Percentiles rank a stretch among this genome's conserved stretches.
Evolutionary conservation across 30 jellyfish, hydroid and myxozoan species (phyloP).

Genomic region (Aurelia aurita): DNA sequence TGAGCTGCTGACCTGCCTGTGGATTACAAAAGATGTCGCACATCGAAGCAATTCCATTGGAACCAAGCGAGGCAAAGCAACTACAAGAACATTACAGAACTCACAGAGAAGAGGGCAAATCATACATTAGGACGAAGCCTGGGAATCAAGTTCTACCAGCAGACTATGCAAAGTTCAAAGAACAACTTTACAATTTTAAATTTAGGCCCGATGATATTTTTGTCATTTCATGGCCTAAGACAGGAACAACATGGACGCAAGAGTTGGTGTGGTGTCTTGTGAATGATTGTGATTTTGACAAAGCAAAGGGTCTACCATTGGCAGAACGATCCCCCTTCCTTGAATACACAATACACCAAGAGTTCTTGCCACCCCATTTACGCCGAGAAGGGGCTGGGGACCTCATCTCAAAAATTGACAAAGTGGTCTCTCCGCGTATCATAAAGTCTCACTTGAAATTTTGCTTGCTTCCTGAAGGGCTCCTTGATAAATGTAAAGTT

Average conservation of each 20-base stretch:
- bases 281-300: slow-evolving; percentile 9
- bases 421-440: slow-evolving; percentile 21
- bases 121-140: slow-evolving; percentile 4
- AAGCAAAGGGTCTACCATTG: no score
- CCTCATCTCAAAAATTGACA: neutral
- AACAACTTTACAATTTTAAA: neutral
- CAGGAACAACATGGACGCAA: slow-evolving; percentile 50
- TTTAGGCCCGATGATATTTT: slow-evolving; percentile 13
- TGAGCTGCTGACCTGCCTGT: no score
- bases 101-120: neutral
- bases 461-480: slow-evolving; percentile 19
- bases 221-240: slow-evolving; percentile 27
- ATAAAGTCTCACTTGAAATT: slow-evolving; percentile 21
- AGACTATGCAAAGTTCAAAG: slow-evolving; percentile 7
- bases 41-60: neutral
- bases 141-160: neutral
- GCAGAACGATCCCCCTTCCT: no score
- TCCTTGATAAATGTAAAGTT: slow-evolving; percentile 14
- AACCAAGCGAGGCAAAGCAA: neutral
- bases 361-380: no score
- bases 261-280: slow-evolving; percentile 49
- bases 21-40: slow-evolving; percentile 6
- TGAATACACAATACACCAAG: no score
- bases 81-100: neutral
- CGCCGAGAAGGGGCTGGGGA: neutral